Conservation (phyloP, 2,113 vertebrate genomes). For the Amphiprion percula region DNA sequence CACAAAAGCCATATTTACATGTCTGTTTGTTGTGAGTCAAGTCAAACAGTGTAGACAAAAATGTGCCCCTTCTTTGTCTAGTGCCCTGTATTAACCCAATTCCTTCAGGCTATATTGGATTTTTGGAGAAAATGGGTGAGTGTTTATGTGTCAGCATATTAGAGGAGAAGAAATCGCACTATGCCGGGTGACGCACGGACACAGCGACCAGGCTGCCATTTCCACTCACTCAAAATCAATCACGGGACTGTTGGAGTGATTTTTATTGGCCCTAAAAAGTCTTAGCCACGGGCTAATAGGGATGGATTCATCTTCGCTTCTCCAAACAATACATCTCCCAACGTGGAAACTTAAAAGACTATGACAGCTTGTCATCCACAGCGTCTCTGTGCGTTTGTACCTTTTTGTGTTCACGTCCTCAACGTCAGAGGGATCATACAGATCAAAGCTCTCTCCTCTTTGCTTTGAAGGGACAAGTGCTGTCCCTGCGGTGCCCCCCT, state of each 20-base stretch:
- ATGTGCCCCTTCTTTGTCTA: conserved; percentile 29
- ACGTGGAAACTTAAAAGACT: conserved; percentile 68
- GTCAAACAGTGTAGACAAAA: conserved; percentile 32
- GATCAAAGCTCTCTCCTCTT: conserved; percentile 67
- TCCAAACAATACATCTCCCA: conserved; percentile 64
- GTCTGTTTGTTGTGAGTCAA: conserved; percentile 51
- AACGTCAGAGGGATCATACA: conserved; percentile 70
- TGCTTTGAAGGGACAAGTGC: conserved; percentile 72
- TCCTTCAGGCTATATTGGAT: conserved; percentile 36
- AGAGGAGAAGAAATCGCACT: conserved; percentile 11
- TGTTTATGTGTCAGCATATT: conserved; percentile 23
- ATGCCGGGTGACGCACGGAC: conserved; percentile 4
- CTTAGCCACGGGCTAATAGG: conserved; percentile 65
- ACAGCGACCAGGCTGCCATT: conserved; percentile 45
- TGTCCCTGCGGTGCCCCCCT: conserved; percentile 8
- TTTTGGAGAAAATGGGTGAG: background rate
- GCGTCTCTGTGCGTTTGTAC: conserved; percentile 61
- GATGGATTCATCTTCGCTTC: conserved; percentile 60
- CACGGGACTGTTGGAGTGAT: conserved; percentile 62
- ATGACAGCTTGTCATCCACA: conserved; percentile 74
- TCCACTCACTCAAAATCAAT: conserved; percentile 65
- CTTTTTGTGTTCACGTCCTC: conserved; percentile 64
- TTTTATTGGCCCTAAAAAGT: conserved; percentile 70
- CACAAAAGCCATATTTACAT: conserved; percentile 45
- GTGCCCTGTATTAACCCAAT: conserved; percentile 50